These are phyloP conservation scores for Neogale vison DNA, from an alignment of 2,113 vertebrate genomes.

Conservation along the genomic window DNA sequence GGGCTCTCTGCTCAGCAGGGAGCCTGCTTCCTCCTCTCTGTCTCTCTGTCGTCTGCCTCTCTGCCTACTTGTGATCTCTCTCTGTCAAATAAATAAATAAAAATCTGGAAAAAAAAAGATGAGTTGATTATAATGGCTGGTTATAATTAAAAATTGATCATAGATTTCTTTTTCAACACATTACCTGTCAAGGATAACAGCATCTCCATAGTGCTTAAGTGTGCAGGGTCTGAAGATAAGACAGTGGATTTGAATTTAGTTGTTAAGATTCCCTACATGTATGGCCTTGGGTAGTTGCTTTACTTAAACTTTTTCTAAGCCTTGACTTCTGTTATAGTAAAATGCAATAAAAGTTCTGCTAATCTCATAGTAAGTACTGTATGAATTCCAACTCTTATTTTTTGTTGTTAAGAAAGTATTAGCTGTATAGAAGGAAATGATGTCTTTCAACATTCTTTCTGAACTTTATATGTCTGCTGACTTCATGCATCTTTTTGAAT, in stretches of 20 bases:
- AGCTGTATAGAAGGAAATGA: not conserved
- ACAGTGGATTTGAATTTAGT: not conserved
- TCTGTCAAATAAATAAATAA: too few relatives aligned
- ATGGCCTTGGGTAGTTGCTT: not conserved
- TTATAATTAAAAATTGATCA: not conserved
- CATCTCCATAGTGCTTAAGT: not conserved
- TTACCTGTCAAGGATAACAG: not conserved
- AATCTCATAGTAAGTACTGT: not conserved
- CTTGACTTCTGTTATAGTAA: not conserved
- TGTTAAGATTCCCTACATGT: not conserved
- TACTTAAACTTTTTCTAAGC: not conserved
- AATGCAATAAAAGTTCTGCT: not conserved
- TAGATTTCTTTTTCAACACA: not conserved
- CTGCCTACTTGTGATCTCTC: too few relatives aligned
- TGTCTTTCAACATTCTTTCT: not conserved
- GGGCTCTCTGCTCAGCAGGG: too few relatives aligned
- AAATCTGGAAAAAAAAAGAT: too few relatives aligned
- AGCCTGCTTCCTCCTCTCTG: too few relatives aligned
- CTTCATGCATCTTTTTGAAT: not conserved
- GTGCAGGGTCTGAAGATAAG: not conserved
- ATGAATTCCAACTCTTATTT: not conserved
- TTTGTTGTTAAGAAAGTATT: not conserved
- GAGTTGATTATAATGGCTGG: not conserved
- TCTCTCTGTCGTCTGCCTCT: too few relatives aligned
- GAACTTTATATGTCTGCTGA: not conserved